Evolutionary conservation across 2,888 invertebrate genomes (phyloP).

Genomic region (Thalpophila matura): DNA sequence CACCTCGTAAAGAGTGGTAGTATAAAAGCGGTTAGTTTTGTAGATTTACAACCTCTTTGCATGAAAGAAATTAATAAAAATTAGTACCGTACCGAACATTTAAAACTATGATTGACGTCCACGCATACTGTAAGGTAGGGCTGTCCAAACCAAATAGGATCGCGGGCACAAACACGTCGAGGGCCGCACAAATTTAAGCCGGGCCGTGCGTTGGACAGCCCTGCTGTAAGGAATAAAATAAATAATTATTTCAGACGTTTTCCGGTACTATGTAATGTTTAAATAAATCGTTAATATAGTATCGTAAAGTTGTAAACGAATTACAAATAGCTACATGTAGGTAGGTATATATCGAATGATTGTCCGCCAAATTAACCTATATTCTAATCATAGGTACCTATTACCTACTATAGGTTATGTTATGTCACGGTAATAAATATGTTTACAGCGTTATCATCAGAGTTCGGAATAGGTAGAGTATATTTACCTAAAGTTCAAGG

Average conservation of each 20-base stretch:
- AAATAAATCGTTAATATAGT: neutral
- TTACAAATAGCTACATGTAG: no score
- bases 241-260: conserved; percentile 27
- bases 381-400: conserved; percentile 24
- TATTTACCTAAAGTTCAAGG: no score
- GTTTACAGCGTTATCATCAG: conserved; percentile 42
- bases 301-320: conserved; percentile 13
- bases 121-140: conserved; percentile 36
- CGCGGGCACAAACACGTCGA: no score
- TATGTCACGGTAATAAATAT: no score
- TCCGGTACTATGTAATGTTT: conserved; percentile 19
- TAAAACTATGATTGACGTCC: conserved; percentile 39
- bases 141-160: no score
- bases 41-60: conserved; percentile 9
- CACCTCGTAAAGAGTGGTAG: conserved; percentile 47
- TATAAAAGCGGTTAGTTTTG: conserved; percentile 19
- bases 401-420: no score
- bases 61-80: conserved; percentile 20
- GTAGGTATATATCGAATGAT: conserved; percentile 1
- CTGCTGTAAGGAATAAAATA: conserved; percentile 12
- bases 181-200: no score
- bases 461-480: no score
- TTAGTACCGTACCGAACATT: neutral
- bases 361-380: conserved; percentile 28
- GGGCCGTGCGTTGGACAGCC: no score